Base-by-base conservation (phyloP, 64 coral and sea anemone genomes). In the Hydrozoanthus tunicans region DNA sequence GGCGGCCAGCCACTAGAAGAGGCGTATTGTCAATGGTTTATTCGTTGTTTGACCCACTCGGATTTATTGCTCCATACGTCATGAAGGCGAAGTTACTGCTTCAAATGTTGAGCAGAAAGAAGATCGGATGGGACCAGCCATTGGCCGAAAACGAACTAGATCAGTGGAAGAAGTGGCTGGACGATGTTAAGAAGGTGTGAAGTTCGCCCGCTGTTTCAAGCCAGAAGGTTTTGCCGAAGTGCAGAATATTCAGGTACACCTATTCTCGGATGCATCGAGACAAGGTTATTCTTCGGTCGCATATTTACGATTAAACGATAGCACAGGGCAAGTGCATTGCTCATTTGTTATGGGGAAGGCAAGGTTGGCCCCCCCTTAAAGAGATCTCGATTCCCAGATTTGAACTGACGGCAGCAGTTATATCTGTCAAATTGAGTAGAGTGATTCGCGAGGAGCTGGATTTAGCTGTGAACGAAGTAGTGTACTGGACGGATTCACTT, bases 81-180 rank as follows among this genome's bases (percentile, higher is more conserved):
- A 77, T 92, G 90, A 91, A 91, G 79, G 79, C 90, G 51, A 91
- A 91, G 64, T 59, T 91, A 65, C 3, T 91, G 10, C 78, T 92
- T 54, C 90, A 84, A 55, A 74, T 76, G 68, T 76, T 83, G 26
- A 92, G 80, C 51, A 83, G 90, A 51, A 92, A 84, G 58, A 77
- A 77, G 69, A 64, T 84, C 77, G 80, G 90, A 77, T 83, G 80
- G 80, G 80, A 92, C 52, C 80, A 92, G n/a, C 56, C 90, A 56
- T 43, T 92, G 56, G 59, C 65, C 74, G 80, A 83, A 0, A 20
- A 70, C 15, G 24, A 92, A 12, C 24, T 9, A 60, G 69, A 9
- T 61, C 79, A 92, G 80, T 92, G 68, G 79, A 76, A 6, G 79
- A 82, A 70, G 64, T 92, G 79, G 90, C 11, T 75, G 79, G 80